Percentiles rank a stretch among this genome's conserved stretches.
phyloP scores from a whole-genome alignment of 2,888 invertebrate species.

The Diarsia dahlii region DNA sequence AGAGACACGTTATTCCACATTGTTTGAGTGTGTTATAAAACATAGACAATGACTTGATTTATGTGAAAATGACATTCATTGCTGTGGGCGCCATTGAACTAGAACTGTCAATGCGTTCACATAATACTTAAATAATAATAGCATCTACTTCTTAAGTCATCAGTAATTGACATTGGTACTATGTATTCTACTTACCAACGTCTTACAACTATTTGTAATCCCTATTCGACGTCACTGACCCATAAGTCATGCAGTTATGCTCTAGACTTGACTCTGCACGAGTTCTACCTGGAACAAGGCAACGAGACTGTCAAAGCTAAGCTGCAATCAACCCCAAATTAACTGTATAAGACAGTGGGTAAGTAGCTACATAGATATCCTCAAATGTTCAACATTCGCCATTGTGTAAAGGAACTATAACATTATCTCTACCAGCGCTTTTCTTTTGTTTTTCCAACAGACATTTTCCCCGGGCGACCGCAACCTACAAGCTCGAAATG shows the following conservation, averaged over 20 bases:
- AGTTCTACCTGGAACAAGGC: neutral
- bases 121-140: slow-evolving; percentile 26
- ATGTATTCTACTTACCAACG: neutral
- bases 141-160: neutral
- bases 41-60: slow-evolving; percentile 51
- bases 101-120: slow-evolving; percentile 36
- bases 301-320: neutral
- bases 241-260: neutral
- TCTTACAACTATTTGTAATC: neutral
- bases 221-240: neutral
- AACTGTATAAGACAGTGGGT: slow-evolving; percentile 5
- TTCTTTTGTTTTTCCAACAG: slow-evolving; percentile 50
- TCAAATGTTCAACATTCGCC: slow-evolving; percentile 22
- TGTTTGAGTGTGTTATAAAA: slow-evolving; percentile 37
- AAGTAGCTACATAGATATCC: slow-evolving; percentile 18
- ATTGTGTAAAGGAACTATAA: slow-evolving; percentile 36
- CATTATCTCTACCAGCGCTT: slow-evolving; percentile 39
- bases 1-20: slow-evolving; percentile 29
- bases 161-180: neutral
- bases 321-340: slow-evolving; percentile 9
- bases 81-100: slow-evolving; percentile 43
- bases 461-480: slow-evolving; percentile 44
- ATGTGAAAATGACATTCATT: slow-evolving; percentile 46
- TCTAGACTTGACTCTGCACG: neutral
- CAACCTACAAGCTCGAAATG: slow-evolving; percentile 41